These are phyloP conservation scores for Montipora capricornis DNA, from an alignment of 64 coral and sea anemone species.

Conservation along the genomic window DNA sequence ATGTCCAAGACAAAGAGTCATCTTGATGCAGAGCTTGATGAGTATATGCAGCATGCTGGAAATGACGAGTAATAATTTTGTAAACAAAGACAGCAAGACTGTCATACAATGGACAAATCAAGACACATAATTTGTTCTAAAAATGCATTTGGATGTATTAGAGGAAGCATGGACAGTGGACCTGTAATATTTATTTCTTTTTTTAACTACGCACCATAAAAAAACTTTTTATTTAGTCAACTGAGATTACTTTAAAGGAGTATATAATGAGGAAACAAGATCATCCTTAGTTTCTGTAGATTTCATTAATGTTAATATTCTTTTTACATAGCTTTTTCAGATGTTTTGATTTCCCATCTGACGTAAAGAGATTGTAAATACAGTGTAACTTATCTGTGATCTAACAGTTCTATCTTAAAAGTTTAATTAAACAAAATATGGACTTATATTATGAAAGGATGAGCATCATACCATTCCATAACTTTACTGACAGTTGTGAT, in stretches of 20 bases:
- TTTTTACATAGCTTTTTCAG: no score
- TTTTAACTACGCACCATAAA: background rate
- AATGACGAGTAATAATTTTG: background rate
- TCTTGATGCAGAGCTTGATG: conserved; percentile 90
- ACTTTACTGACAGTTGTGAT: background rate
- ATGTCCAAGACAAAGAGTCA: conserved; percentile 94
- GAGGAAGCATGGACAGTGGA: background rate
- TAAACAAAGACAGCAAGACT: background rate
- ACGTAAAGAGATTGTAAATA: no score
- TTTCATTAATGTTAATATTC: no score
- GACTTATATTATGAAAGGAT: background rate
- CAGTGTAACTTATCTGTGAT: no score
- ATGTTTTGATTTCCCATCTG: no score
- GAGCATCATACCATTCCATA: background rate
- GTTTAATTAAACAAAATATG: no score
- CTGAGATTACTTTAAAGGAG: background rate
- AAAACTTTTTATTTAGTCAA: conserved; percentile 12
- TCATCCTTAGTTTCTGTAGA: no score
- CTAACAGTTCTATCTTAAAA: no score
- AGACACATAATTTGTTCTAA: background rate
- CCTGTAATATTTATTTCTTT: background rate
- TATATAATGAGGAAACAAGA: no score
- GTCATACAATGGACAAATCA: background rate
- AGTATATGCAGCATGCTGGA: conserved; percentile 80
- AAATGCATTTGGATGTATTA: background rate